phyloP scores from a whole-genome alignment of 2,113 vertebrate species.

The Oryctolagus cuniculus region DNA sequence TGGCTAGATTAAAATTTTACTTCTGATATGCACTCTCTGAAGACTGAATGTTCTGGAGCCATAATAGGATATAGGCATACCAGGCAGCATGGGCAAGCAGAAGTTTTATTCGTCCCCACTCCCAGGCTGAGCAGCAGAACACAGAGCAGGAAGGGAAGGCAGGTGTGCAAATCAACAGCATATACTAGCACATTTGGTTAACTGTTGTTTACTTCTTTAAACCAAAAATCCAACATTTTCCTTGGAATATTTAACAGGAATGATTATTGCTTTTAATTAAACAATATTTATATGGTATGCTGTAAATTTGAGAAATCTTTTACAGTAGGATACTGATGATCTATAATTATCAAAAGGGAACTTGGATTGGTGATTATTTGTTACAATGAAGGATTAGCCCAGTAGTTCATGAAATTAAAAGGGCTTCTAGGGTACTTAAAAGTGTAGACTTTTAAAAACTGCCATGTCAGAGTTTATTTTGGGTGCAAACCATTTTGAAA shows the following conservation, averaged over 20 bases:
- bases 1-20: constrained; percentile 28
- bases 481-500: too few species aligned
- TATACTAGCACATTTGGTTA: background rate
- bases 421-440: background rate
- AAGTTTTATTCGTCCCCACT: background rate
- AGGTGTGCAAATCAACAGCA: background rate
- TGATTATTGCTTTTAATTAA: constrained; percentile 31
- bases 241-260: background rate
- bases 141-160: background rate
- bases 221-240: constrained; percentile 7
- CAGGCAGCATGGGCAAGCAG: background rate
- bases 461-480: too few species aligned
- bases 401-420: constrained; percentile 45
- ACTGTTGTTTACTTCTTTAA: background rate
- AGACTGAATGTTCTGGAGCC: constrained; percentile 48
- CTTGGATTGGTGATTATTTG: constrained; percentile 26
- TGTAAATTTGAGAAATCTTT: constrained; percentile 41
- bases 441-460: background rate
- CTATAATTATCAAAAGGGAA: constrained; percentile 22
- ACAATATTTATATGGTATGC: background rate
- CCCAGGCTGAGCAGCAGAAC: background rate
- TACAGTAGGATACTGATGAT: background rate
- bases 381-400: background rate
- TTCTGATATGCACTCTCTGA: background rate
- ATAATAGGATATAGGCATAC: constrained; percentile 23